These are phyloP conservation scores for Corbicula japonica DNA, from an alignment of 2,888 invertebrate species.

Conservation along the genomic window DNA sequence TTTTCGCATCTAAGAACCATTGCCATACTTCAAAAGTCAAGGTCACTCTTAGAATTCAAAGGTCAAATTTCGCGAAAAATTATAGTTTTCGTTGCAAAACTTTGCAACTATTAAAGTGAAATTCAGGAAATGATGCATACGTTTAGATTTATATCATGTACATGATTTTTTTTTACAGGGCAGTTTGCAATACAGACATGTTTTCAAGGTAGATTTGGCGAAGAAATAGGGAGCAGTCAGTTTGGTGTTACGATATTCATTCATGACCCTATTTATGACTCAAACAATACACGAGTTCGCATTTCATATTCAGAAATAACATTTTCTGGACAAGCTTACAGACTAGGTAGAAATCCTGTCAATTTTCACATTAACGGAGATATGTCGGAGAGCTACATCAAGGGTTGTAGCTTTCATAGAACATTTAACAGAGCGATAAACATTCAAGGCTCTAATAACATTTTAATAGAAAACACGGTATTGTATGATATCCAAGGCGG, in stretches of 20 bases:
- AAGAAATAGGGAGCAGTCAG: conserved; percentile 83
- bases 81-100: too few relatives aligned
- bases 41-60: too few relatives aligned
- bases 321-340: conserved; percentile 83
- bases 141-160: background rate
- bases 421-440: conserved; percentile 85
- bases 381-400: conserved; percentile 80
- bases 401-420: conserved; percentile 79
- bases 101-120: too few relatives aligned
- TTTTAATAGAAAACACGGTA: conserved; percentile 76
- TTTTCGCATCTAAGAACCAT: too few relatives aligned
- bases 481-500: conserved; percentile 84
- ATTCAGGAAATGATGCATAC: background rate
- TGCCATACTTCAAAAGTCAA: too few relatives aligned
- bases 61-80: too few relatives aligned
- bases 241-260: conserved; percentile 84
- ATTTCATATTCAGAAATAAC: conserved; percentile 79
- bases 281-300: conserved; percentile 64
- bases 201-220: conserved; percentile 84
- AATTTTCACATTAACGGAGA: conserved; percentile 85
- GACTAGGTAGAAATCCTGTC: conserved; percentile 84
- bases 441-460: conserved; percentile 81
- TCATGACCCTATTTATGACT: conserved; percentile 70
- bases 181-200: conserved; percentile 85
- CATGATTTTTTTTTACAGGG: conserved; percentile 70